A percentile compares a stretch with the other conserved stretches of the same genome.
Evolutionary conservation across 2,888 invertebrate genomes (phyloP).

Genomic region (Sphaeridia pumilis): DNA sequence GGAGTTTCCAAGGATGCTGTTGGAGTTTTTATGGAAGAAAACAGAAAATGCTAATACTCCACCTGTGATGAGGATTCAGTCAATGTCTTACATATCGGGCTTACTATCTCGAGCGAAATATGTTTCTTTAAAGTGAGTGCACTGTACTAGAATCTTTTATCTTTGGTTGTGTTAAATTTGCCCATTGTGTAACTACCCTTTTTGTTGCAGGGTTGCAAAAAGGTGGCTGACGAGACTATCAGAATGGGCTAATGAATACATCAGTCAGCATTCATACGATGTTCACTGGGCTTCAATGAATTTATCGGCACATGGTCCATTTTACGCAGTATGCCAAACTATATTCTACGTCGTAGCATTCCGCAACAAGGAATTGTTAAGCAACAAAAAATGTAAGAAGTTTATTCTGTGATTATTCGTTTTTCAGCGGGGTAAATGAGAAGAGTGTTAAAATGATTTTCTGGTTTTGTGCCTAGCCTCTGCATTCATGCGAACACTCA

Average conservation of each 20-base stretch:
- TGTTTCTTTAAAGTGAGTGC: constrained; percentile 49
- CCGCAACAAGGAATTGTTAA: constrained; percentile 69
- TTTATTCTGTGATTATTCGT: neutral
- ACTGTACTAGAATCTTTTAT: neutral
- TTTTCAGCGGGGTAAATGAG: neutral
- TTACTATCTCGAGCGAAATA: constrained; percentile 57
- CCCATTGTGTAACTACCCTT: too few relatives aligned
- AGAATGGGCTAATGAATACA: constrained; percentile 74
- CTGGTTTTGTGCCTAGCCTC: too few relatives aligned
- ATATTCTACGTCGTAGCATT: constrained; percentile 87
- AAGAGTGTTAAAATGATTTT: too few relatives aligned
- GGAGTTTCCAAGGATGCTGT: constrained; percentile 51
- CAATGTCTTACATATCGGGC: constrained; percentile 63
- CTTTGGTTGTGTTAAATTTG: too few relatives aligned
- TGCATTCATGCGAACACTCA: constrained; percentile 38
- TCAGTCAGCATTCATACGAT: constrained; percentile 52
- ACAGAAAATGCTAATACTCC: constrained; percentile 55
- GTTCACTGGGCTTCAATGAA: constrained; percentile 47
- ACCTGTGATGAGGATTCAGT: constrained; percentile 53
- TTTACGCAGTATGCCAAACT: constrained; percentile 84
- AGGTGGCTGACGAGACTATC: constrained; percentile 57
- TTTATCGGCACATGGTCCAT: constrained; percentile 65
- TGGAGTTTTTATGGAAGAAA: constrained; percentile 61
- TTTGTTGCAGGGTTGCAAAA: constrained; percentile 48
- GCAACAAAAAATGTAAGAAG: constrained; percentile 58